Conservation (phyloP, 2,888 invertebrate species). For the Nephrocerus scutellatus region DNA sequence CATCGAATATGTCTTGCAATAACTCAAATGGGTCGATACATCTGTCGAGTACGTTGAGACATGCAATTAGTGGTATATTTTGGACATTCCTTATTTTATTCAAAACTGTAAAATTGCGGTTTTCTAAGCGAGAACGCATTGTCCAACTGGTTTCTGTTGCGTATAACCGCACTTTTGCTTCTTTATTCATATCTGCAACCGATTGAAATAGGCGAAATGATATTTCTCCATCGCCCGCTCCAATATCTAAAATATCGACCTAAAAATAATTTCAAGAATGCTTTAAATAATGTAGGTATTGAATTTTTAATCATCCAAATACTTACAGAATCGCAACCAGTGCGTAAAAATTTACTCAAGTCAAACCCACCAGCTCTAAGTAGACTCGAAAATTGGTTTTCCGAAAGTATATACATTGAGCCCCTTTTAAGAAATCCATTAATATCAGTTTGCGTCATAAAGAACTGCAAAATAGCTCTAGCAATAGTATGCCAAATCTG, state of each 20-base stretch:
- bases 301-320: background rate
- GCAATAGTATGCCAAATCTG: conserved; percentile 87
- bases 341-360: conserved; percentile 21
- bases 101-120: conserved; percentile 49
- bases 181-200: conserved; percentile 59
- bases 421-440: conserved; percentile 90
- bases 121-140: conserved; percentile 75
- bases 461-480: conserved; percentile 75
- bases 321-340: conserved; percentile 29
- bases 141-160: conserved; percentile 87
- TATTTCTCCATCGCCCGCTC: conserved; percentile 94
- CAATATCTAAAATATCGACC: conserved; percentile 70
- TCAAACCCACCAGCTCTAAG: conserved; percentile 39
- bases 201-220: conserved; percentile 67
- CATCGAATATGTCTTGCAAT: conserved; percentile 63
- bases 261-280: conserved; percentile 24
- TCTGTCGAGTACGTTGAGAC: conserved; percentile 90
- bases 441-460: conserved; percentile 91
- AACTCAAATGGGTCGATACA: conserved; percentile 79
- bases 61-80: conserved; percentile 49
- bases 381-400: conserved; percentile 62
- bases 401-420: conserved; percentile 94
- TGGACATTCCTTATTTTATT: conserved; percentile 38
- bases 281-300: background rate
- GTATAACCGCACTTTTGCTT: conserved; percentile 61